phyloP scores from a whole-genome alignment of 2,888 invertebrate genomes.

The Cremastinae sp. region DNA sequence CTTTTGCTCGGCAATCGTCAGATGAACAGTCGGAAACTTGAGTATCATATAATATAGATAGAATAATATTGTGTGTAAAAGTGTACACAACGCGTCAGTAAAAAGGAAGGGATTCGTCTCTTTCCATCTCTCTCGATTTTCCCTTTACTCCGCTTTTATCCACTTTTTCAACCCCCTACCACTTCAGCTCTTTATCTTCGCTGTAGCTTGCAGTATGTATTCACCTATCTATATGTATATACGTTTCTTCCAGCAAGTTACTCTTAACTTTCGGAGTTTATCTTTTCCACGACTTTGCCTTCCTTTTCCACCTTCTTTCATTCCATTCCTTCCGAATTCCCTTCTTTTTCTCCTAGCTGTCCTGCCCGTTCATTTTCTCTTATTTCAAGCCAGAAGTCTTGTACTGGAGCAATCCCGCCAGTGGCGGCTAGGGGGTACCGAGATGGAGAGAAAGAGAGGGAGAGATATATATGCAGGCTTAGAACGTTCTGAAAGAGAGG shows the following conservation, averaged over 20 bases:
- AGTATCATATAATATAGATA: constrained; percentile 6
- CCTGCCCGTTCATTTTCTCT: constrained; percentile 25
- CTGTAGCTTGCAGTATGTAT: constrained; percentile 51
- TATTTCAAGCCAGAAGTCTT: constrained; percentile 50
- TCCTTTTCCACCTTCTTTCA: constrained; percentile 33
- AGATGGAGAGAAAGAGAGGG: constrained; percentile 7
- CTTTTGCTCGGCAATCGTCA: constrained; percentile 29
- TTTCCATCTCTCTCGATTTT: constrained; percentile 49
- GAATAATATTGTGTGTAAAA: constrained; percentile 21
- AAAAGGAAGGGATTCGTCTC: constrained; percentile 39
- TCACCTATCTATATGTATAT: constrained; percentile 40
- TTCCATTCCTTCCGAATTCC: background rate
- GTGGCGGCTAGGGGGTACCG: constrained; percentile 20
- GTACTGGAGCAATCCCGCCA: constrained; percentile 36
- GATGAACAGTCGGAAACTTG: constrained; percentile 31
- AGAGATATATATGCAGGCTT: too few species aligned
- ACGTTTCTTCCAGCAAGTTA: constrained; percentile 66
- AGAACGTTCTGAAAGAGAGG: constrained; percentile 30
- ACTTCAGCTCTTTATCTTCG: constrained; percentile 48
- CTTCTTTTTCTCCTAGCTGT: constrained; percentile 4
- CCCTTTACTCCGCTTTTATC: constrained; percentile 51
- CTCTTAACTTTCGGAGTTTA: constrained; percentile 75
- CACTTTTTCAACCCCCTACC: constrained; percentile 40
- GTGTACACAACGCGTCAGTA: constrained; percentile 11
- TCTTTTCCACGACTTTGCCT: constrained; percentile 68